Evolutionary conservation across 2,888 invertebrate species (phyloP).

Genomic region (Neoitamus cyanurus): DNA sequence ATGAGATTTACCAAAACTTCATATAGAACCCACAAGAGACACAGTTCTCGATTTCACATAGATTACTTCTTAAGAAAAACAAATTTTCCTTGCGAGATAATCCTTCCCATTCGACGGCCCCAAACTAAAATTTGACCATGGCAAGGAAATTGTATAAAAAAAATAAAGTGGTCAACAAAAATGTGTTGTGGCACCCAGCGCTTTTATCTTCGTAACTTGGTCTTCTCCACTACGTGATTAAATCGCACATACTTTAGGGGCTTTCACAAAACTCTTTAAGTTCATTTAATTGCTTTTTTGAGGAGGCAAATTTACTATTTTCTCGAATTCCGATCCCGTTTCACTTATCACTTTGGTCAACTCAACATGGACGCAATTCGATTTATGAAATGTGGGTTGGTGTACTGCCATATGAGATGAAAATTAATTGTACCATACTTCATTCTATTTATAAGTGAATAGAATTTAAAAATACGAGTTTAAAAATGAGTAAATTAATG

Average conservation of each 20-base stretch:
- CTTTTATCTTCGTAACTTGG: neutral
- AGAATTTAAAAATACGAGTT: neutral
- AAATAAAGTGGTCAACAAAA: neutral
- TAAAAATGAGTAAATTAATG: too few relatives aligned
- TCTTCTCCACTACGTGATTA: neutral
- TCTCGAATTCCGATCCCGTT: conserved; percentile 25
- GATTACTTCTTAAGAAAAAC: neutral
- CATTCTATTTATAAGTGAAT: neutral
- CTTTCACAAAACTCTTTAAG: neutral
- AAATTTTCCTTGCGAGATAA: neutral
- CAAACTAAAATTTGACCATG: conserved; percentile 11
- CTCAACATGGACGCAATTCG: conserved; percentile 42
- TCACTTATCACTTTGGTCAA: conserved; percentile 33
- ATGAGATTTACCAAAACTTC: conserved; percentile 14
- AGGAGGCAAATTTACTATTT: neutral
- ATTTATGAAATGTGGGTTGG: neutral
- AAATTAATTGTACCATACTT: neutral
- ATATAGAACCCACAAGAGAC: neutral
- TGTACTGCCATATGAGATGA: neutral
- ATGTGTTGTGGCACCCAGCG: conserved; percentile 6
- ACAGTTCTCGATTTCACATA: conserved; percentile 18
- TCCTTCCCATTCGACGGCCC: neutral
- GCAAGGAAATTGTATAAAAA: neutral
- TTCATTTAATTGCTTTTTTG: neutral
- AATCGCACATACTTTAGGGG: conserved; percentile 3